Base-by-base conservation (phyloP, 2,888 invertebrate genomes). In the Ceraclea dissimilis region DNA sequence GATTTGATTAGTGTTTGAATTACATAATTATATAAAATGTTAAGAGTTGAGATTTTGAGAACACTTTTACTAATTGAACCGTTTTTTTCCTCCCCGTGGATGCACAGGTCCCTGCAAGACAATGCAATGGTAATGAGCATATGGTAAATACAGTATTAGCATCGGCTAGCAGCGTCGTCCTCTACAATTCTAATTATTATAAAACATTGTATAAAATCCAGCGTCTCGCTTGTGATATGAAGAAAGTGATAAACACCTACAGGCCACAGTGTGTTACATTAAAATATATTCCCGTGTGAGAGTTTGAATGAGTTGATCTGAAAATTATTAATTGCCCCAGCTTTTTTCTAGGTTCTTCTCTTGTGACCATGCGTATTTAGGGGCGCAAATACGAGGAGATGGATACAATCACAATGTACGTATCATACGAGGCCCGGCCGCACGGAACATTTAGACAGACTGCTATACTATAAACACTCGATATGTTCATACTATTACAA, bases 251-350 rank as follows among this genome's bases (percentile, higher is more conserved):
- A n/a, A n/a, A n/a, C n/a, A n/a, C n/a, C n/a, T n/a, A n/a, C n/a
- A 6, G 26, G 10, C 26, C 5, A 26, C 26, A 26, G 26, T 26
- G 26, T 26, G 10, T 26, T 26, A 26, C 26, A 6, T 26, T 26
- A 10, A 39, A 39, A 39, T 49, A 54, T 58, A 63, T 62, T 63
- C 62, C 63, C 63, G 72, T 67, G 70, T 71, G 74, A 71, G 70
- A 69, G 72, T 67, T 69, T 67, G 75, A 70, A 70, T 72, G 75
- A 70, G 67, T 69, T 69, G 71, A 69, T 69, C 70, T 72, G 73
- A 77, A 78, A 76, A 75, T 72, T 79, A 79, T 78, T 80, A 80
- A 80, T 79, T 73, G 75, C 76, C 76, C 76, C 78, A 80, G 79
- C 74, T 75, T 79, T 79, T 79, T 80, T 80, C 76, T 79, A 80